A percentile compares a stretch with the other conserved stretches of the same genome.
Evolutionary conservation across 2,888 invertebrate genomes (phyloP).

Genomic region (Drosophila suboccidentalis): DNA sequence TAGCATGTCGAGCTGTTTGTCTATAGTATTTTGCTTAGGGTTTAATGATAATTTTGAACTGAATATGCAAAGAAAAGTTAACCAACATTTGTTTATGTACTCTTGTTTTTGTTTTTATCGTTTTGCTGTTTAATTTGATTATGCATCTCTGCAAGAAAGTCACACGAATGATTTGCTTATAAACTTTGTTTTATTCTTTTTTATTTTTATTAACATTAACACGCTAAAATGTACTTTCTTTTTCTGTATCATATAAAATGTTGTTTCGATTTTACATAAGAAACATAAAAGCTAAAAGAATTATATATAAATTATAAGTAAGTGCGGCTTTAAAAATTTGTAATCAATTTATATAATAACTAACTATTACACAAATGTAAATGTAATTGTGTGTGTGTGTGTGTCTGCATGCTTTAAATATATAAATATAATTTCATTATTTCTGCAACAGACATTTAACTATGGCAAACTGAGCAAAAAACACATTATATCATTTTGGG

Average conservation of each 20-base stretch:
- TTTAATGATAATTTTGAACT: conserved; percentile 12
- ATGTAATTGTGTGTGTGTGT: conserved; percentile 25
- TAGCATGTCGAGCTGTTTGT: conserved; percentile 10
- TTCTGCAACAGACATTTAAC: conserved; percentile 7
- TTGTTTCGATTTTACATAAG: conserved; percentile 53
- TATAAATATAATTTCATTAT: conserved; percentile 1
- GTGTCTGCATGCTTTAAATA: conserved; percentile 22
- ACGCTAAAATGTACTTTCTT: conserved; percentile 65
- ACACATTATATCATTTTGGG: background rate
- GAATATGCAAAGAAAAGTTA: conserved; percentile 9
- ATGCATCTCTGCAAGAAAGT: conserved; percentile 60
- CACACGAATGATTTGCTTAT: conserved; percentile 64
- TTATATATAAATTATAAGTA: conserved; percentile 56
- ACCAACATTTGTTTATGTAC: conserved; percentile 6
- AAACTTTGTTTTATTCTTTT: conserved; percentile 73
- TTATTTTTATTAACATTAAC: conserved; percentile 52
- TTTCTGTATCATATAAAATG: conserved; percentile 57
- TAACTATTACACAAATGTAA: conserved; percentile 57
- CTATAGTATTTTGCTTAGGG: conserved; percentile 17
- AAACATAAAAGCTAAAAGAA: conserved; percentile 58
- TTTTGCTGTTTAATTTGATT: conserved; percentile 20
- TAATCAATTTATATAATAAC: conserved; percentile 45
- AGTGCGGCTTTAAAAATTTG: conserved; percentile 61
- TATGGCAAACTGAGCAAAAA: conserved; percentile 36
- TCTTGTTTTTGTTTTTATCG: conserved; percentile 14